Evolutionary conservation across 1,140 invertebrate genomes (phyloP), one percentile per base, ranked within the genome.

Genomic region (Parasteatoda tepidariorum): DNA sequence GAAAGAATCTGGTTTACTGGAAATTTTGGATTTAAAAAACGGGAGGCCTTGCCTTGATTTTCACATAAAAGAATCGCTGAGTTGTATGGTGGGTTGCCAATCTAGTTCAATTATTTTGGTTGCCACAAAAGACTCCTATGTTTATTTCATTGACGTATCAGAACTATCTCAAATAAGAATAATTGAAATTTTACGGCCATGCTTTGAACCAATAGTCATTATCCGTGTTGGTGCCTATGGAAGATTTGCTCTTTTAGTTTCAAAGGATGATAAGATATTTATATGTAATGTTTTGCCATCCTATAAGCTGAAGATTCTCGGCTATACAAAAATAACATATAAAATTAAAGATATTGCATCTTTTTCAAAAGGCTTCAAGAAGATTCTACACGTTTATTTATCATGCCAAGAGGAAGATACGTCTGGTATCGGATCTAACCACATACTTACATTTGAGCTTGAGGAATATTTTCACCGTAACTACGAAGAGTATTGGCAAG

Each of bases 401-500:
- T 31, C 41, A 5, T n/a, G 59, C n/a, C 18, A 15, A 33, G 4
- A 31, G n/a, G 28, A 41, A 9, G 11, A 34, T 11, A 15, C 6
- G 22, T 7, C 11, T 22, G 2, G 24, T 38, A 57, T 28, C 4
- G 34, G 54, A 13, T 28, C 18, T 22, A 33, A 18, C 33, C 3
- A 22, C 11, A 57, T 79, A 30, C 5, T 70, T 13, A 30, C 13
- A 0, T n/a, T 70, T n/a, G 54, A 82, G 48, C 5, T 71, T 22
- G 34, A 66, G 9, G 15, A n/a, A 6, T 66, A 82, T 24, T 82
- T 82, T 48, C 22, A 28, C 11, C 11, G 13, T 6, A 28, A 41
- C n/a, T 61, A 24, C 18, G 30, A 61, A n/a, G 22, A 62, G 11
- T 82, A 70, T 70, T 82, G 78, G 78, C 34, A 38, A 38, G 78